Evolutionary conservation across 1,140 invertebrate genomes (phyloP).

Genomic region (Brachionus calyciflorus): DNA sequence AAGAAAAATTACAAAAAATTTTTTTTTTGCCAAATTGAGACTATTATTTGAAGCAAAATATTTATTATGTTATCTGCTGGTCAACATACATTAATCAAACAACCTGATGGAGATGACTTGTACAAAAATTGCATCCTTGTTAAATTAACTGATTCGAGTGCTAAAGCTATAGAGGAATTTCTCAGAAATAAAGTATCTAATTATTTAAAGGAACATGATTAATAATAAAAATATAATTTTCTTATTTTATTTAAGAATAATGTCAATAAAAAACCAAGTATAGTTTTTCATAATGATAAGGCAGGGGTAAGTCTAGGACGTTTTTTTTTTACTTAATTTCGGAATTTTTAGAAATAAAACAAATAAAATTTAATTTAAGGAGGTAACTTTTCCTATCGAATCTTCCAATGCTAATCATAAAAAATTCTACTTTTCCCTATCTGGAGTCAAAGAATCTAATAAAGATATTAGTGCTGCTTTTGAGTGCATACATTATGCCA

Average conservation of each 20-base stretch:
- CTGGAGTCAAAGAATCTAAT: constrained; percentile 39
- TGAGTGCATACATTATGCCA: constrained; percentile 8
- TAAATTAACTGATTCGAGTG: constrained; percentile 35
- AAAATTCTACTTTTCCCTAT: constrained; percentile 34
- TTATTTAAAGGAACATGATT: too few relatives aligned
- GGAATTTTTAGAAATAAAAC: background rate
- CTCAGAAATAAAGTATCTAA: constrained; percentile 37
- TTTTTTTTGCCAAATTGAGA: too few relatives aligned
- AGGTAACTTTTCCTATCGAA: constrained; percentile 13
- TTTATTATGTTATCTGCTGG: constrained; percentile 21
- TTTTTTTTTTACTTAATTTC: background rate
- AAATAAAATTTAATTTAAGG: background rate
- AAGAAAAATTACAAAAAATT: too few relatives aligned
- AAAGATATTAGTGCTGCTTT: constrained; percentile 30
- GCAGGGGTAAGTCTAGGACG: constrained; percentile 12
- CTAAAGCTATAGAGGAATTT: constrained; percentile 42
- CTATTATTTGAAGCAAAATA: too few relatives aligned
- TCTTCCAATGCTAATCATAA: constrained; percentile 16
- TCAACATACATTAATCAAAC: constrained; percentile 30
- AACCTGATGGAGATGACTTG: constrained; percentile 21
- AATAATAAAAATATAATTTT: background rate
- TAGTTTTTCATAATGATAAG: constrained; percentile 1
- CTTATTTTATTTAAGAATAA: background rate
- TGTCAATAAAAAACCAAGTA: constrained; percentile 1
- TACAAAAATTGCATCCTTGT: constrained; percentile 41